A percentile compares a stretch with the other conserved stretches of the same genome.
Evolutionary conservation across 2,797 vertebrate species (phyloP).

Genomic region (Lates japonicus): DNA sequence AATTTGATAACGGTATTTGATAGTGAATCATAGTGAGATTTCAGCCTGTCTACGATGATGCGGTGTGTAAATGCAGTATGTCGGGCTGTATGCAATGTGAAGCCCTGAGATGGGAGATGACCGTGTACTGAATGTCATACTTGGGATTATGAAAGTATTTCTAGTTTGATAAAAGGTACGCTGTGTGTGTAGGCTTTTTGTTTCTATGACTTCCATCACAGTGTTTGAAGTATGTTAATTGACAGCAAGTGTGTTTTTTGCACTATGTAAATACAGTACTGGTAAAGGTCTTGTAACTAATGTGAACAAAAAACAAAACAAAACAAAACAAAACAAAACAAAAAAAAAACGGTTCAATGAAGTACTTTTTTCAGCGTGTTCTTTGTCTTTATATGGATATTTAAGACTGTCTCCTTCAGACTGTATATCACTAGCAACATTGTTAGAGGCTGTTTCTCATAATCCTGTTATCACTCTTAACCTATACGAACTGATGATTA

Average conservation of each 20-base stretch:
- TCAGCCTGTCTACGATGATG: constrained; percentile 42
- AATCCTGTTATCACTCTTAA: constrained; percentile 81
- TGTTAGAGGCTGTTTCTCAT: constrained; percentile 82
- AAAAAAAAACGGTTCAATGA: constrained; percentile 78
- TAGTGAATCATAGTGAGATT: constrained; percentile 49
- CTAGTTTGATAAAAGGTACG: constrained; percentile 75
- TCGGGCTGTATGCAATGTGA: constrained; percentile 73
- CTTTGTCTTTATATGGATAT: constrained; percentile 84
- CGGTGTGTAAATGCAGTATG: constrained; percentile 52
- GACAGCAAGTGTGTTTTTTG: constrained; percentile 91
- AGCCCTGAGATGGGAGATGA: constrained; percentile 49
- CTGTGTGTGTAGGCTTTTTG: constrained; percentile 65
- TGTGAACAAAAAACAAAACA: constrained; percentile 78
- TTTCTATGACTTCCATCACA: constrained; percentile 72
- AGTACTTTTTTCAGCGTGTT: constrained; percentile 84
- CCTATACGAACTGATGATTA: constrained; percentile 85
- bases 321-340: constrained; percentile 43
- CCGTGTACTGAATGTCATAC: constrained; percentile 57
- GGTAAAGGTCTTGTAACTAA: constrained; percentile 93
- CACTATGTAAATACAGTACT: constrained; percentile 96
- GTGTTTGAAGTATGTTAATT: constrained; percentile 84
- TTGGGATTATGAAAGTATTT: constrained; percentile 71
- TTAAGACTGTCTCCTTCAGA: constrained; percentile 79
- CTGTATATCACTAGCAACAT: constrained; percentile 80
- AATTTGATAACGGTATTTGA: constrained; percentile 66